A percentile compares a stretch with the other conserved stretches of the same genome.
Conservation (phyloP, 1,140 invertebrate species). For the Drosophila sucinea region DNA sequence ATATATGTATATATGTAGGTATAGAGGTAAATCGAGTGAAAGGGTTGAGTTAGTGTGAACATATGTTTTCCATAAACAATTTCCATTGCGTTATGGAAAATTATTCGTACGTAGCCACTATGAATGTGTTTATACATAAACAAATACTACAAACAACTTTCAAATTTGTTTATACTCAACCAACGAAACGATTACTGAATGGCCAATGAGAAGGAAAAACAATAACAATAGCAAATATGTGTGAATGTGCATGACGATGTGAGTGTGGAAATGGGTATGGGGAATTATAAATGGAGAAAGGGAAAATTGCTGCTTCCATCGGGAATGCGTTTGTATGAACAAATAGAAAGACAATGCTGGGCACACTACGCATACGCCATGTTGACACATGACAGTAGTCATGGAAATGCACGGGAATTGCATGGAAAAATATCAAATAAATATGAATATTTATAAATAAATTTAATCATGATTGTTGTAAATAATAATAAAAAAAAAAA, state of each 20-base stretch:
- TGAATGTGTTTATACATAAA: constrained; percentile 61
- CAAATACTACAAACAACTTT: constrained; percentile 38
- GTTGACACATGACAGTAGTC: constrained; percentile 51
- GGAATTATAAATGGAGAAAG: constrained; percentile 7
- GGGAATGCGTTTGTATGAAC: not conserved
- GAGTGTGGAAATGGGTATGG: not conserved
- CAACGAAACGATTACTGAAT: constrained; percentile 52
- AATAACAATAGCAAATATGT: constrained; percentile 43
- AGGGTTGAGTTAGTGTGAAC: constrained; percentile 39
- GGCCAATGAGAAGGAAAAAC: constrained; percentile 39
- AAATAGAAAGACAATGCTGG: constrained; percentile 25
- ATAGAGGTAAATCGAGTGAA: constrained; percentile 31
- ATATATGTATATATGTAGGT: constrained; percentile 25
- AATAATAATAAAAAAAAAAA: constrained; percentile 72
- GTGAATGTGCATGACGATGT: not conserved
- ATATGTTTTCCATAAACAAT: constrained; percentile 73
- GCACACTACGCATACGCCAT: constrained; percentile 57
- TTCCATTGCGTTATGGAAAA: constrained; percentile 65
- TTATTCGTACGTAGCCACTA: constrained; percentile 33
- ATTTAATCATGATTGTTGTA: constrained; percentile 62
- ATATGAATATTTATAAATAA: not conserved
- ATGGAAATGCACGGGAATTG: constrained; percentile 37
- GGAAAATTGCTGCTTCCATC: not conserved
- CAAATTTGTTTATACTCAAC: constrained; percentile 71
- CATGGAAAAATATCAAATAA: too few species aligned